Conservation (phyloP, 2,888 invertebrate genomes). For the Argyresthia albistria region DNA sequence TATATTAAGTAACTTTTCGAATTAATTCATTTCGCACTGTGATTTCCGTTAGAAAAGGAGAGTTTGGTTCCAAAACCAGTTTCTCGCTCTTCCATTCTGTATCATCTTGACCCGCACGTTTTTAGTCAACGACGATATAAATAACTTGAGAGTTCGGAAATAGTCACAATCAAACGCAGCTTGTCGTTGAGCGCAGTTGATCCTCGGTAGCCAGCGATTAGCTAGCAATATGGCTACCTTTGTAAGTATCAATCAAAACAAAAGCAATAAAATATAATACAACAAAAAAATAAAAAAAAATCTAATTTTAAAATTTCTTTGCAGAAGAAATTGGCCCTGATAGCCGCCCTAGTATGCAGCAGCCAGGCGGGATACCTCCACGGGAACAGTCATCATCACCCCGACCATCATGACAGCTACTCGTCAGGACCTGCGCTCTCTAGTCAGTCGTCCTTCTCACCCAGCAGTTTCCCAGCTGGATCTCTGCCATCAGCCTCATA, state of each 20-base stretch:
- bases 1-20: constrained; percentile 48
- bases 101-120: constrained; percentile 28
- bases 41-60: constrained; percentile 53
- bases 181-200: constrained; percentile 41
- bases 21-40: constrained; percentile 42
- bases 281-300: too few relatives aligned
- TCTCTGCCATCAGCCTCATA: constrained; percentile 54
- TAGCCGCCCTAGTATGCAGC: constrained; percentile 56
- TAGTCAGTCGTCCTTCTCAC: constrained; percentile 42
- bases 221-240: constrained; percentile 64
- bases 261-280: background rate
- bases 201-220: constrained; percentile 59
- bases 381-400: constrained; percentile 24
- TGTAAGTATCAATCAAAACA: constrained; percentile 31
- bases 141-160: constrained; percentile 45
- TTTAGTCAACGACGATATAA: constrained; percentile 48
- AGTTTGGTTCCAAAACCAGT: constrained; percentile 42
- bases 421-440: constrained; percentile 17
- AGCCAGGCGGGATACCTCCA: constrained; percentile 43
- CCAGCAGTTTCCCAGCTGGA: constrained; percentile 55
- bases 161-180: constrained; percentile 52
- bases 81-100: constrained; percentile 39
- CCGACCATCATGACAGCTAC: constrained; percentile 8
- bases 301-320: constrained; percentile 17
- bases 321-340: constrained; percentile 54